Base-by-base conservation (phyloP, 2,113 vertebrate genomes). In the Martes martes region DNA sequence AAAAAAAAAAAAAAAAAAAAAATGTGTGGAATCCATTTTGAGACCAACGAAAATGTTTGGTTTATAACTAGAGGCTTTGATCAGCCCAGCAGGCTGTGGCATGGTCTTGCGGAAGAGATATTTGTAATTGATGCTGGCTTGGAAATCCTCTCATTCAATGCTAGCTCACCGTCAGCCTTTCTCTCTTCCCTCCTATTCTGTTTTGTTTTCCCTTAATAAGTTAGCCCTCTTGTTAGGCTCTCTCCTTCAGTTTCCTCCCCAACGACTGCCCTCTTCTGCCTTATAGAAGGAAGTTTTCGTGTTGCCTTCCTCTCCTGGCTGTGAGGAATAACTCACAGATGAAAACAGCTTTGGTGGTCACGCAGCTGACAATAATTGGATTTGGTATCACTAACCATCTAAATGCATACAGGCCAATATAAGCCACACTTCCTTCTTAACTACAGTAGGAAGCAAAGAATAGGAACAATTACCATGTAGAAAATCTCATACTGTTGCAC, bases 111-210 rank as follows among this genome's bases (percentile, higher is more conserved):
- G 7, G 65, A 59, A 92, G 87, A 88, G 86, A 81, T 55, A 59
- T 89, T 88, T 80, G 78, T 89, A 94, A 95, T 28, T 71, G 94
- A 85, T 33, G 19, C 69, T 31, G 4, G 84, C 74, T 86, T 80
- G 7, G 6, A 97, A 98, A 97, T 95, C 93, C 93, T 24, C 69
- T 85, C 78, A 84, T 87, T 96, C 85, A 67, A 74, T 93, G 78
- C 86, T 92, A 47, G 78, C 71, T 97, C 95, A 89, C 87, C 94
- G 45, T 23, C 78, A n/a, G 92, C 79, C 65, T 89, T 52, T n/a
- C 52, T 78, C 65, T 89, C 96, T 45, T 82, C 59, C 67, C 19
- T 82, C 59, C 42, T 45, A 52, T 89, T 91, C 93, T 94, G 57
- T 65, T 89, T 50, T 65, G 61, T 55, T 96, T 81, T 80, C 15